Percentiles rank a stretch among this genome's conserved stretches.
Conservation (phyloP, 92 coral and sea anemone species). For the Actinernus sp. region DNA sequence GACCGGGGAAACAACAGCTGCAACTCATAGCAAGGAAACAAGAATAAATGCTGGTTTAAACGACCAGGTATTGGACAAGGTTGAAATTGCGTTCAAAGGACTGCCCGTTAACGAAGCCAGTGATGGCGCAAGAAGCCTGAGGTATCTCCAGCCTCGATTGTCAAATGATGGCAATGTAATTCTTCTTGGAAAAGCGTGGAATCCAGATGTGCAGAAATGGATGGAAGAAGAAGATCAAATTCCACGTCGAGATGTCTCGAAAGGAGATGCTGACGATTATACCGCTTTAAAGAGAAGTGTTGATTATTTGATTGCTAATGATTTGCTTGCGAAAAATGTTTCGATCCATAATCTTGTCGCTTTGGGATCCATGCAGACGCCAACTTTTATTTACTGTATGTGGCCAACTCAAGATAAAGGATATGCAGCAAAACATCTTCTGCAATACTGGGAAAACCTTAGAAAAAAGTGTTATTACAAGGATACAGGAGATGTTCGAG, state of each 20-base stretch:
- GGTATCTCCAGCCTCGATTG: constrained; percentile 27
- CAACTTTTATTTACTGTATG: constrained; percentile 9
- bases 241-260: constrained; percentile 20
- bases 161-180: constrained; percentile 13
- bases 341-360: constrained; percentile 42
- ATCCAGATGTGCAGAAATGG: constrained; percentile 42
- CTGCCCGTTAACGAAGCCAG: constrained; percentile 45
- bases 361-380: constrained; percentile 11
- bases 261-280: constrained; percentile 45
- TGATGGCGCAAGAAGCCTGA: constrained; percentile 41
- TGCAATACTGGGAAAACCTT: constrained; percentile 42
- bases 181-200: constrained; percentile 41
- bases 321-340: constrained; percentile 22
- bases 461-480: constrained; percentile 24
- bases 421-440: constrained; percentile 31
- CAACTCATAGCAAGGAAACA: not conserved
- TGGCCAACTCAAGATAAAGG: constrained; percentile 52
- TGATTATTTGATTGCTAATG: constrained; percentile 23
- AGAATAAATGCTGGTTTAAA: constrained; percentile 13
- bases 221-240: constrained; percentile 3
- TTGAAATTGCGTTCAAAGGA: not conserved
- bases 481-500: constrained; percentile 10
- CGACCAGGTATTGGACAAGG: not conserved
- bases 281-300: constrained; percentile 32
- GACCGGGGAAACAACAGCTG: constrained; percentile 19